Evolutionary conservation across 2,113 vertebrate species (phyloP), one percentile per base, ranked within the genome.

Genomic region (Corapipo altera): DNA sequence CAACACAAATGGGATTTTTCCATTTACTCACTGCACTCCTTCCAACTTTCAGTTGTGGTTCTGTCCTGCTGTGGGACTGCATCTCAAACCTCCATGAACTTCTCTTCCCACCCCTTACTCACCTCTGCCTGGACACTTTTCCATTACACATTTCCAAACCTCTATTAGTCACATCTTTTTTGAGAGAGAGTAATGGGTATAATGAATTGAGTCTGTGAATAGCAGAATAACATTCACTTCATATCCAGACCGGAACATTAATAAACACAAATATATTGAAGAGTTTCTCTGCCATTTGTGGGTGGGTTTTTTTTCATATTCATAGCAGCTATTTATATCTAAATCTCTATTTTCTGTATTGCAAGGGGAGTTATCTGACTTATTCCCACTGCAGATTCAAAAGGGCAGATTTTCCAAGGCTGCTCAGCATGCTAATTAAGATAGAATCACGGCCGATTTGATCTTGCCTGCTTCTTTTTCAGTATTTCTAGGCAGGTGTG

Each of bases 231-330:
- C 27, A 55, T 18, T 49, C 39, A 62, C 13, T 33, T 93, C 55
- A 32, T 7, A 85, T 23, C 59, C 39, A 88, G 32, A 75, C 41
- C 23, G 5, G 44, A 93, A 77, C 48, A 86, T 52, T 55, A 91
- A 88, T 88, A 90, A 96, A 90, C 44, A 92, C 13, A 92, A 88
- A 62, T 12, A 82, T 4, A 91, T 65, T 70, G 73, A 35, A 35
- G 21, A 18, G 64, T 75, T 66, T 77, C 22, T 22, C 16, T 77
- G 41, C 21, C 35, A 77, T 80, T 58, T 13, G 1, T 62, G 9
- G 32, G 21, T 22, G 20, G 5, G 9, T 3, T 8, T 66, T 33
- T 70, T 82, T 71, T 49, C 48, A 65, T 52, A 80, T 84, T 79
- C 79, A 57, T 8, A 81, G 19, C 1, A 21, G 19, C 26, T 86